Percentiles rank a stretch among this genome's conserved stretches.
Evolutionary conservation across 2,888 invertebrate genomes (phyloP).

Genomic region (Perizoma affinitatum): DNA sequence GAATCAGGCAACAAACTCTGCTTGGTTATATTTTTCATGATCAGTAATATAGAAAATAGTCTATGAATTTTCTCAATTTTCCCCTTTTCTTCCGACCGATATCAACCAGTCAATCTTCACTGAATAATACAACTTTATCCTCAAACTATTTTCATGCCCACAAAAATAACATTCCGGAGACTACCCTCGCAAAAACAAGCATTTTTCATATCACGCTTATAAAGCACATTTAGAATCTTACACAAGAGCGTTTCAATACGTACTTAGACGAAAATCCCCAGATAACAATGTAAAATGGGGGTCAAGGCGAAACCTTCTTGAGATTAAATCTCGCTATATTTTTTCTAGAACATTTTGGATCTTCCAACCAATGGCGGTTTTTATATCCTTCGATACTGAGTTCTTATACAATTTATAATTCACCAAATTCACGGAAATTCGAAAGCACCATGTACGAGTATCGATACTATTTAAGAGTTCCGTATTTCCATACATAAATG

Average conservation of each 20-base stretch:
- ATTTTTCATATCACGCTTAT: slow-evolving; percentile 36
- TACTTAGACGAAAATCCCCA: slow-evolving; percentile 36
- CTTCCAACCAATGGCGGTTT: slow-evolving; percentile 17
- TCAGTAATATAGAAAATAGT: neutral
- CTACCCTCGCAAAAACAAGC: slow-evolving; percentile 34
- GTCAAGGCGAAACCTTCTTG: slow-evolving; percentile 27
- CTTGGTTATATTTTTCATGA: no score
- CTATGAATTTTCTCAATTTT: neutral
- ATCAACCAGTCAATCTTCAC: slow-evolving; percentile 2
- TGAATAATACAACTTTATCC: slow-evolving; percentile 22
- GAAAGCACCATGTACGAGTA: slow-evolving; percentile 17
- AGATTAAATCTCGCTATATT: slow-evolving; percentile 36
- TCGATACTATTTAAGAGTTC: slow-evolving; percentile 22
- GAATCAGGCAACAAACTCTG: no score
- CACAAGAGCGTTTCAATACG: slow-evolving; percentile 35
- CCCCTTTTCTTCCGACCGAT: slow-evolving; percentile 1
- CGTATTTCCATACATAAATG: slow-evolving; percentile 17
- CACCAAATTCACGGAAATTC: slow-evolving; percentile 6
- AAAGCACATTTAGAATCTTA: slow-evolving; percentile 26
- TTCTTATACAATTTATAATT: slow-evolving; percentile 1
- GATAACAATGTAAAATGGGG: slow-evolving; percentile 39
- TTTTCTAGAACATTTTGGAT: slow-evolving; percentile 31
- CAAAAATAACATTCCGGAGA: slow-evolving; percentile 32
- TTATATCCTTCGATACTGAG: slow-evolving; percentile 10
- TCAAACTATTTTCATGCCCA: slow-evolving; percentile 27